A percentile compares a stretch with the other conserved stretches of the same genome.
These are phyloP conservation scores for Petrocephalus microphthalmus DNA, from an alignment of 2,113 vertebrate genomes.

Conservation along the genomic window DNA sequence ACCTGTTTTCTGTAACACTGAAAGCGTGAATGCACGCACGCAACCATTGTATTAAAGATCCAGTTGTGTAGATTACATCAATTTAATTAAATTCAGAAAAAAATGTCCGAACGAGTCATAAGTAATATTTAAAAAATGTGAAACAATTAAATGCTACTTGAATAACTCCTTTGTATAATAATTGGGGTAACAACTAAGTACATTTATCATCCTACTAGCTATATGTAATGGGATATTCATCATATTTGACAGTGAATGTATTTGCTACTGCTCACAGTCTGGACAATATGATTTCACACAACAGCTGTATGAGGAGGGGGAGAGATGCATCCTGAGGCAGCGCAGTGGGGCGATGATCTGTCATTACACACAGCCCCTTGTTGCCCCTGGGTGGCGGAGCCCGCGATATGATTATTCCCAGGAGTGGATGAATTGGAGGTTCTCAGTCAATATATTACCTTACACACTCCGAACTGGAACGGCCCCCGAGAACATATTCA, in stretches of 20 bases:
- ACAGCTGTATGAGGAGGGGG: slow-evolving; percentile 25
- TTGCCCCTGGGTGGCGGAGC: slow-evolving; percentile 36
- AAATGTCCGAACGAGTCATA: neutral
- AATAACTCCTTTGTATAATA: neutral
- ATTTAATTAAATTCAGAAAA: neutral
- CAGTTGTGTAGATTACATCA: neutral
- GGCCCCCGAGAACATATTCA: slow-evolving; percentile 43
- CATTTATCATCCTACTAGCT: neutral
- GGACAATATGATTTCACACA: neutral
- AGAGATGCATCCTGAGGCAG: slow-evolving; percentile 43
- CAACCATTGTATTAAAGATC: neutral
- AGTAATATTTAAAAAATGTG: neutral
- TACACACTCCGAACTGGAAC: slow-evolving; percentile 31
- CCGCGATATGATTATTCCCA: slow-evolving; percentile 51
- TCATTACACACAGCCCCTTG: slow-evolving; percentile 60
- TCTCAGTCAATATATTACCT: slow-evolving; percentile 65
- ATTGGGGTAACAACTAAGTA: neutral
- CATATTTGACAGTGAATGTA: neutral
- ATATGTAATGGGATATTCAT: slow-evolving; percentile 4
- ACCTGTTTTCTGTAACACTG: slow-evolving; percentile 36
- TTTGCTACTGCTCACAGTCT: neutral
- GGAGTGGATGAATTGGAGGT: slow-evolving; percentile 56
- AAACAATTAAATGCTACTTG: neutral
- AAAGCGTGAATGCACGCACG: neutral
- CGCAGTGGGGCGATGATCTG: slow-evolving; percentile 62